Evolutionary conservation across 2,113 vertebrate genomes (phyloP), one percentile per base, ranked within the genome.

Genomic region (Hypomesus transpacificus): DNA sequence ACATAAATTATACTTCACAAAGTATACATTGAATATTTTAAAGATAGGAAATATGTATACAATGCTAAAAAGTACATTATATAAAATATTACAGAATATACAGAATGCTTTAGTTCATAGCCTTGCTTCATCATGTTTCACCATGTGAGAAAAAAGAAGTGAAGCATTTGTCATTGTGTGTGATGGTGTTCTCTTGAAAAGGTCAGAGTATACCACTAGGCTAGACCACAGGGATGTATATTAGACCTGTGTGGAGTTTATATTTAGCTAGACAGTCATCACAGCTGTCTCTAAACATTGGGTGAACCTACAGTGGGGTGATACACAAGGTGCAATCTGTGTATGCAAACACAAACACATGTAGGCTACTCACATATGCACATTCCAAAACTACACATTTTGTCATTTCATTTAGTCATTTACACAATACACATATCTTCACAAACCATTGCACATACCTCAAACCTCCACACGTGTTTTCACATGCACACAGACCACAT

Each of bases 261-360:
- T 71, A 80, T 75, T 73, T 77, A 86, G 77, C 1, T 67, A 64
- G 52, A 76, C 75, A 69, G 58, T 74, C 73, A 80, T 78, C 79
- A 78, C 75, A 76, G 70, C 72, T 71, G 68, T 78, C 65, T 39
- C 65, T 34, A 58, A 71, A 71, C 76, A 73, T 7, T 39, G 76
- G 34, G 39, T 24, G 24, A 26, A 57, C 52, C 67, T 57, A 28
- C 28, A 26, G 66, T 46, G 53, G 53, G 70, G 26, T 9, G 17
- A 34, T 28, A 56, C 71, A 76, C 61, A 69, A 60, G 17, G 61
- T 80, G 69, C 53, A 63, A n/a, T 52, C 31, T 14, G 17, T 63
- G 39, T 46, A 28, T 61, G 68, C 57, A 46, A 50, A 64, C 73
- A 59, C 59, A 68, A 22, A 58, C 24, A 24, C 34, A 66, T 18